Percentiles rank a stretch among this genome's conserved stretches.
Evolutionary conservation across 1,140 invertebrate genomes (phyloP).

Genomic region (Pteromalus puparum): DNA sequence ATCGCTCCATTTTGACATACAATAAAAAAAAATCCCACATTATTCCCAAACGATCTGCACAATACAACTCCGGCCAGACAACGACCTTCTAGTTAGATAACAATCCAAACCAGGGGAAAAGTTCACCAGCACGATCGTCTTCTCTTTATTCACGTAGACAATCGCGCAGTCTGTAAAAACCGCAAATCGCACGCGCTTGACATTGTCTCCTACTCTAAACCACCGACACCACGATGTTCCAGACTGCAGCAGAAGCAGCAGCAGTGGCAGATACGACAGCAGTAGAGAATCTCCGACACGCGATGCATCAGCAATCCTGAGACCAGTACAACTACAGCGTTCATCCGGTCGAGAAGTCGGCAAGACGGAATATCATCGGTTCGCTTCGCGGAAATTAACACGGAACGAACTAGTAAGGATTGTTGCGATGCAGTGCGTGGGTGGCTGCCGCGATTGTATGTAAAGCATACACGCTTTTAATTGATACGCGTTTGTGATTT

Average conservation of each 20-base stretch:
- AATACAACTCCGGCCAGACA: not conserved
- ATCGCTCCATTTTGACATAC: too few relatives aligned
- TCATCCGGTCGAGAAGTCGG: not conserved
- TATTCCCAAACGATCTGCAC: not conserved
- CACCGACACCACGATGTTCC: not conserved
- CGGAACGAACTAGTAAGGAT: slow-evolving; percentile 13
- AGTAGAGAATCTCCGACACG: not conserved
- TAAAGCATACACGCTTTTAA: not conserved
- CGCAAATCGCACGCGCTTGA: slow-evolving; percentile 2
- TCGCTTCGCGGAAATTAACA: not conserved
- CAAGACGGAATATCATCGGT: not conserved
- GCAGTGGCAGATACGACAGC: not conserved
- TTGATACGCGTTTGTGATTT: too few relatives aligned
- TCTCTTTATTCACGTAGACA: slow-evolving; percentile 2
- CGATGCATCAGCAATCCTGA: not conserved
- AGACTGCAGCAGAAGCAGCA: not conserved
- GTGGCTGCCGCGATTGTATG: too few relatives aligned
- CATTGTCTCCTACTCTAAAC: not conserved
- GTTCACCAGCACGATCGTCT: slow-evolving; percentile 1
- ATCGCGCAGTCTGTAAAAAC: not conserved
- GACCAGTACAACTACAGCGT: not conserved
- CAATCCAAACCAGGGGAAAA: slow-evolving; percentile 19
- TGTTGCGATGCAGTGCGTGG: too few relatives aligned
- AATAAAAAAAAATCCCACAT: too few relatives aligned
- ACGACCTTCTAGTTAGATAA: not conserved